Evolutionary conservation across 1,140 invertebrate species (phyloP).

Genomic region (Holcopasites calliopsidis): DNA sequence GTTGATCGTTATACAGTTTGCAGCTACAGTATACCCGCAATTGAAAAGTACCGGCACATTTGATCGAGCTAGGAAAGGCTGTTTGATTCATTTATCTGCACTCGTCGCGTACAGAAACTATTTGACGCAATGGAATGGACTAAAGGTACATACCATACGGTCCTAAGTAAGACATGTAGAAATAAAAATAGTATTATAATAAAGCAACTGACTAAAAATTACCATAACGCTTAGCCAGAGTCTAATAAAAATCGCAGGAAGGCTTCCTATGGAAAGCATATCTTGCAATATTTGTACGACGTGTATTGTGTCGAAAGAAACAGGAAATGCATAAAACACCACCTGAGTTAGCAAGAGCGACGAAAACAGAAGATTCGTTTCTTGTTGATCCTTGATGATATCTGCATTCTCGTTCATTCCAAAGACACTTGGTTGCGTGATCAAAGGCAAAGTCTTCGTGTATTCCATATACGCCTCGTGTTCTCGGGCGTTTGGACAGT

Average conservation of each 20-base stretch:
- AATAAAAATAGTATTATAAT: constrained; percentile 16
- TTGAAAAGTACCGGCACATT: too few species aligned
- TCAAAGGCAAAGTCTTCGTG: constrained; percentile 88
- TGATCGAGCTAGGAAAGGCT: too few species aligned
- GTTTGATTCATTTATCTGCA: too few species aligned
- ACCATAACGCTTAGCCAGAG: neutral
- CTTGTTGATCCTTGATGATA: constrained; percentile 95
- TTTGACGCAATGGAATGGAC: too few species aligned
- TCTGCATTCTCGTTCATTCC: constrained; percentile 97
- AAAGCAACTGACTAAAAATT: neutral
- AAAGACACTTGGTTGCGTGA: constrained; percentile 92
- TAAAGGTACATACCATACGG: constrained; percentile 69
- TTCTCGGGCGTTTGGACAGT: constrained; percentile 87
- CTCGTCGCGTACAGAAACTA: too few species aligned
- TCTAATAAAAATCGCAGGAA: too few species aligned
- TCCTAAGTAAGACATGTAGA: constrained; percentile 65
- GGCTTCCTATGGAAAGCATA: too few species aligned
- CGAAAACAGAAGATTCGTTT: constrained; percentile 89
- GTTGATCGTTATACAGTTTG: too few species aligned
- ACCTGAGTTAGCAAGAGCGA: constrained; percentile 92
- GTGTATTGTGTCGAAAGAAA: too few species aligned
- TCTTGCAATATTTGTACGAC: too few species aligned
- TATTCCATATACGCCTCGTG: constrained; percentile 89
- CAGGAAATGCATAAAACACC: neutral
- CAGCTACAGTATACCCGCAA: too few species aligned